A percentile compares a stretch with the other conserved stretches of the same genome.
Conservation (phyloP, 1,140 invertebrate genomes). For the Vollenhovia emeryi region DNA sequence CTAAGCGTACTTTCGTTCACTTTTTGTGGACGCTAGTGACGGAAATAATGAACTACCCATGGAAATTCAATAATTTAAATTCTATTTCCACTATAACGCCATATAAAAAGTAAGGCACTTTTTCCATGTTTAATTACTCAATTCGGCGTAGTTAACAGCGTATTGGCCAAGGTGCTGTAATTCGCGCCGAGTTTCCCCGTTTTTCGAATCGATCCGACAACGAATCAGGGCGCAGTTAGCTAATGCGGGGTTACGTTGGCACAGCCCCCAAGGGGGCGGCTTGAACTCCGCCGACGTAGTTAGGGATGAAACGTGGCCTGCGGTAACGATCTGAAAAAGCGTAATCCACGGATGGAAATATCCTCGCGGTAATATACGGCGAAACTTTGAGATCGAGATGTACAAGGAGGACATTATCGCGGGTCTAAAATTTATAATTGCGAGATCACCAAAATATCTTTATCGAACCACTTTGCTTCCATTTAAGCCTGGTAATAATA, state of each 20-base stretch:
- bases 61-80: neutral
- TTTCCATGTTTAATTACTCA: conserved; percentile 35
- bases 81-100: neutral
- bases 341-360: conserved; percentile 15
- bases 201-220: conserved; percentile 76
- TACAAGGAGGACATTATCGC: neutral
- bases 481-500: neutral
- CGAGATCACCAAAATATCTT: neutral
- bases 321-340: conserved; percentile 64
- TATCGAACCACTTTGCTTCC: neutral
- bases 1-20: neutral
- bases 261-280: conserved; percentile 78
- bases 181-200: conserved; percentile 75
- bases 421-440: conserved; percentile 2
- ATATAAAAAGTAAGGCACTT: neutral
- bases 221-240: conserved; percentile 81
- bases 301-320: conserved; percentile 52
- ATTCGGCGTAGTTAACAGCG: conserved; percentile 1
- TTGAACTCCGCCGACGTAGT: conserved; percentile 61
- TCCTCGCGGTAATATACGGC: conserved; percentile 41
- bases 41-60: neutral
- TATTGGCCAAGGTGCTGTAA: conserved; percentile 61
- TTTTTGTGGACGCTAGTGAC: neutral
- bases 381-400: conserved; percentile 30
- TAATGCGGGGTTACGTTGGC: conserved; percentile 76